These are phyloP conservation scores for Leptinotarsa haldemani DNA, from an alignment of 2,888 invertebrate species.

Conservation along the genomic window DNA sequence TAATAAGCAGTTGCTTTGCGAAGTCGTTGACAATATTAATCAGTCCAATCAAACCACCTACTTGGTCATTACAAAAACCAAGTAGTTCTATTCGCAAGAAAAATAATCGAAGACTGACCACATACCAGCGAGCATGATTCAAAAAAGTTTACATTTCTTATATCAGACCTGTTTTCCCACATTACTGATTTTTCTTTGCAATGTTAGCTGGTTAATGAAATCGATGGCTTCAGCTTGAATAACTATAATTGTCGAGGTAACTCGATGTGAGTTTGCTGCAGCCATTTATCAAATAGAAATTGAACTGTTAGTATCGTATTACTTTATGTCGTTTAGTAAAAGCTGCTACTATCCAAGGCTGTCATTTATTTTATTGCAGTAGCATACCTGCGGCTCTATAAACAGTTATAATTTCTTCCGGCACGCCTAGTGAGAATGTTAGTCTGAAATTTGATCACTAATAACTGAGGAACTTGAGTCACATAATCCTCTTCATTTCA, in stretches of 20 bases:
- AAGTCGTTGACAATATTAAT: too few species aligned
- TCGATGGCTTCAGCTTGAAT: constrained; percentile 7
- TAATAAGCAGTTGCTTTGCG: too few species aligned
- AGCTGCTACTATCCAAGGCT: not conserved
- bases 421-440: constrained; percentile 16
- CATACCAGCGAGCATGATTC: not conserved
- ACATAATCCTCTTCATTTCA: too few species aligned
- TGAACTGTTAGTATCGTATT: constrained; percentile 10
- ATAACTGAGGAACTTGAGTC: not conserved
- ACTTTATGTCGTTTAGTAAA: constrained; percentile 8
- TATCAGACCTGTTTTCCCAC: not conserved
- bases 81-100: too few species aligned
- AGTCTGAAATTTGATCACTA: not conserved
- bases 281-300: not conserved
- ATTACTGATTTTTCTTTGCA: not conserved
- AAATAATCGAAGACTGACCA: too few species aligned
- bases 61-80: too few species aligned
- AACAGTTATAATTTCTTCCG: constrained; percentile 14
- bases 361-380: constrained; percentile 6
- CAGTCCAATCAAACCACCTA: too few species aligned
- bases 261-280: constrained; percentile 1
- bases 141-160: not conserved
- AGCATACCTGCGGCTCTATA: not conserved
- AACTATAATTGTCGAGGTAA: constrained; percentile 3
- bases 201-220: not conserved